These are phyloP conservation scores for Leuciscus waleckii DNA, from an alignment of 2,797 vertebrate species.

Conservation along the genomic window DNA sequence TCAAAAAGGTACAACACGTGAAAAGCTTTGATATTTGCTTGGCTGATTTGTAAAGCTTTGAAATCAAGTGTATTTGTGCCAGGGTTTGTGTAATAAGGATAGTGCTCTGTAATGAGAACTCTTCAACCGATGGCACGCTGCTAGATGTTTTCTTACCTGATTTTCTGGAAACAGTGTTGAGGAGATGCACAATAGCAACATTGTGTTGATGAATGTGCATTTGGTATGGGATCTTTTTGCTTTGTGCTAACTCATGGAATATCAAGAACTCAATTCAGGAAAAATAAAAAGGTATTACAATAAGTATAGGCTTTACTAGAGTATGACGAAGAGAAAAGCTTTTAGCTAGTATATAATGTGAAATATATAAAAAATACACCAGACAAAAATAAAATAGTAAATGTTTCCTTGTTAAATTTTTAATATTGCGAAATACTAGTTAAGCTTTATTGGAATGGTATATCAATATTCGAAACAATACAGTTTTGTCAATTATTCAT, in stretches of 20 bases:
- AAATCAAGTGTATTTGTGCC: constrained; percentile 35
- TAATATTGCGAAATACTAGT: too few species aligned
- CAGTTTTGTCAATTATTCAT: background rate
- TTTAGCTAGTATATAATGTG: background rate
- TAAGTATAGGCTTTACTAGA: constrained; percentile 2
- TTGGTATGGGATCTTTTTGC: background rate
- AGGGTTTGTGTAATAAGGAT: constrained; percentile 1
- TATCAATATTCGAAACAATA: background rate
- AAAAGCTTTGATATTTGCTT: constrained; percentile 24
- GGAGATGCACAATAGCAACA: constrained; percentile 24
- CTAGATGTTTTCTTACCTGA: constrained; percentile 3
- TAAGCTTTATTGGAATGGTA: background rate
- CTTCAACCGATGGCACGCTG: background rate
- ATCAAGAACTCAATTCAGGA: background rate
- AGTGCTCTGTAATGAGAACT: constrained; percentile 29
- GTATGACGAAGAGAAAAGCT: background rate
- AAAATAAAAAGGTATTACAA: constrained; percentile 4
- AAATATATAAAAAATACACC: constrained; percentile 22
- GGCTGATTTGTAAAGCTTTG: constrained; percentile 29
- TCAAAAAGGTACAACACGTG: constrained; percentile 23
- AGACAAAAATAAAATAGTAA: background rate
- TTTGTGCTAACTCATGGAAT: background rate
- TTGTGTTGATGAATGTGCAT: constrained; percentile 9
- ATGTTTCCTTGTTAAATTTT: background rate
- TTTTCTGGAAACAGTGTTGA: background rate